These are phyloP conservation scores for Apogon hyalosoma DNA, from an alignment of 2,797 vertebrate genomes.

Conservation along the genomic window DNA sequence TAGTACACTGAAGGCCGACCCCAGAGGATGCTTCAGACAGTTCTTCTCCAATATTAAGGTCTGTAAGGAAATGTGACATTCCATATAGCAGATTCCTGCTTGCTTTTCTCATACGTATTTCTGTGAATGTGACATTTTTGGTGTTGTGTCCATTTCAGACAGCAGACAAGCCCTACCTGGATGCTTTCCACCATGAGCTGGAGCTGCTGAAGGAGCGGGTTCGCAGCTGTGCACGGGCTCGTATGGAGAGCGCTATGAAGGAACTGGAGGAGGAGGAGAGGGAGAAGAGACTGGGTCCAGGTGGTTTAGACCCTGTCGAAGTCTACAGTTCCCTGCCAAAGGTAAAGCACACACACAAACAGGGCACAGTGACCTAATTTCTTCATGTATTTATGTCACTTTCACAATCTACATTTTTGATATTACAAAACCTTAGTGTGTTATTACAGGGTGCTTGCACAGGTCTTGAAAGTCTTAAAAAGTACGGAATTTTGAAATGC, in stretches of 20 bases:
- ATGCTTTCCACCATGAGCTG: conserved; percentile 89
- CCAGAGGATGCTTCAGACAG: conserved; percentile 90
- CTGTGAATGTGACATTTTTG: not conserved
- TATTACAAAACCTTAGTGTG: too few relatives aligned
- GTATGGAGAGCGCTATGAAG: conserved; percentile 85
- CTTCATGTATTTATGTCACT: too few relatives aligned
- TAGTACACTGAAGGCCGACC: conserved; percentile 88
- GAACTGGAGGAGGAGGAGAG: conserved; percentile 90
- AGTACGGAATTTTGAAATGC: too few relatives aligned
- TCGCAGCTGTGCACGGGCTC: conserved; percentile 83
- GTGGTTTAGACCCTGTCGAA: conserved; percentile 90
- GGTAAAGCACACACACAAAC: conserved; percentile 65
- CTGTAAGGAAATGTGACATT: not conserved
- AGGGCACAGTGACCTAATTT: not conserved
- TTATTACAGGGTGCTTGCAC: too few relatives aligned
- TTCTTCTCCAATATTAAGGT: conserved; percentile 94
- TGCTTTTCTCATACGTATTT: not conserved
- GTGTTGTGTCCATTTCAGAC: conserved; percentile 73
- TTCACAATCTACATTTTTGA: too few relatives aligned
- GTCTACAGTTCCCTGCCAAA: conserved; percentile 88
- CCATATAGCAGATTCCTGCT: not conserved
- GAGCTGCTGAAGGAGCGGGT: conserved; percentile 89
- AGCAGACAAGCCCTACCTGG: conserved; percentile 88
- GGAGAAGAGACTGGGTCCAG: conserved; percentile 87
- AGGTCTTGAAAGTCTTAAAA: too few relatives aligned